Percentiles rank a stretch among this genome's conserved stretches.
Evolutionary conservation across 1,140 invertebrate species (phyloP).

Genomic region (Mycetomoellerius zeteki): DNA sequence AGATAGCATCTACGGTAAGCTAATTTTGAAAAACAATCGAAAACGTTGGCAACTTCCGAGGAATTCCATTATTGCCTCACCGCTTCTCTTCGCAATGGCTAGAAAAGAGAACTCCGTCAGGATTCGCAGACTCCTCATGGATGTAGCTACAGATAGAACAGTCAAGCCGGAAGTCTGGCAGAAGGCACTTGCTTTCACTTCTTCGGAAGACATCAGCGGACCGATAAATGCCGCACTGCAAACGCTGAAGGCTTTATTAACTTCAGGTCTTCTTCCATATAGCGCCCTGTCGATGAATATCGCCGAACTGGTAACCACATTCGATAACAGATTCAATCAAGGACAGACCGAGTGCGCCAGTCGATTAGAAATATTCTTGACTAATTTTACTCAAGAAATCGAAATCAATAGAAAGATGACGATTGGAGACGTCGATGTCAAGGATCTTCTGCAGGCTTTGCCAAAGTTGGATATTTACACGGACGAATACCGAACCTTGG

Average conservation of each 20-base stretch:
- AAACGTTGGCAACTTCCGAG: conserved; percentile 28
- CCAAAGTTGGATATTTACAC: conserved; percentile 17
- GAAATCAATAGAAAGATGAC: background rate
- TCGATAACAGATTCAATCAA: conserved; percentile 20
- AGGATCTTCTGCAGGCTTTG: conserved; percentile 60
- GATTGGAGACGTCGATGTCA: background rate
- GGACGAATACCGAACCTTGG: conserved; percentile 26
- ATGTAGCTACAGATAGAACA: conserved; percentile 27
- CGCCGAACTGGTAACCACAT: background rate
- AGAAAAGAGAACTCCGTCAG: conserved; percentile 18
- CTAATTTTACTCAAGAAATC: conserved; percentile 1
- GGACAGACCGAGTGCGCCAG: background rate
- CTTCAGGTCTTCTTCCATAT: background rate
- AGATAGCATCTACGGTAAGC: conserved; percentile 30
- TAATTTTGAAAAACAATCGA: conserved; percentile 2
- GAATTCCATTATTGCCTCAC: conserved; percentile 18
- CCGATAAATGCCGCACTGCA: conserved; percentile 26
- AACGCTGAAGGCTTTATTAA: conserved; percentile 34
- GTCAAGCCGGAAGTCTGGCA: conserved; percentile 16
- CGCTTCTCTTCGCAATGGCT: conserved; percentile 12
- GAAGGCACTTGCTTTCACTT: conserved; percentile 23
- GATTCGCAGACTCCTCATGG: conserved; percentile 37
- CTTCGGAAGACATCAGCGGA: background rate
- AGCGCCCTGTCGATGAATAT: background rate
- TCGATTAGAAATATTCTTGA: background rate